Conservation (phyloP, 2,113 vertebrate species). For the Mustela lutreola region DNA sequence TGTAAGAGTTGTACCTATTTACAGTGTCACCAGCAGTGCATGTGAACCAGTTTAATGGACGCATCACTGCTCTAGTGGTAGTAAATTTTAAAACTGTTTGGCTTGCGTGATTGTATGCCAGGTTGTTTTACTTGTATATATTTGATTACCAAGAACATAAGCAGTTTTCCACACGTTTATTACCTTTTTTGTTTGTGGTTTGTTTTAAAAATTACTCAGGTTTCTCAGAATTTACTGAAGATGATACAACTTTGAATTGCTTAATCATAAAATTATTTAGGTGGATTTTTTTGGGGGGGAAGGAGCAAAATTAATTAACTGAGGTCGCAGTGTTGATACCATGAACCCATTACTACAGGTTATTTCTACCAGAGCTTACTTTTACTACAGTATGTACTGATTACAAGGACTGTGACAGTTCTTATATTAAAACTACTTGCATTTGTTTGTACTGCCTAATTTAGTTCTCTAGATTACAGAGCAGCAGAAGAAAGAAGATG, state of each 20-base stretch:
- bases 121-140: background rate
- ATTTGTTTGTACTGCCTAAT: slow-evolving; percentile 10
- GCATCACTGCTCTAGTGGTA: background rate
- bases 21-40: background rate
- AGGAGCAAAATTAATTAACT: background rate
- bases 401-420: background rate
- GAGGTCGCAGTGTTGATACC: background rate
- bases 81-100: background rate
- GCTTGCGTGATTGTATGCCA: background rate
- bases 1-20: background rate
- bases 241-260: background rate
- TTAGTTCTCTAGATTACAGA: background rate
- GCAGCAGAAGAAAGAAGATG: background rate
- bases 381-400: background rate
- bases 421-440: background rate
- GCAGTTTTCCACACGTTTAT: background rate
- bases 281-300: background rate
- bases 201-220: slow-evolving; percentile 1
- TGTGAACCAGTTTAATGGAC: background rate
- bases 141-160: background rate
- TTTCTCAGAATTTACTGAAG: background rate
- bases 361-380: background rate
- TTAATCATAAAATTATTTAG: slow-evolving; percentile 10
- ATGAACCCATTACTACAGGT: background rate
- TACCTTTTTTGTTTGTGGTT: background rate